Evolutionary conservation across 2,888 invertebrate species (phyloP), one percentile per base, ranked within the genome.

Genomic region (Ochropleura leucogaster): DNA sequence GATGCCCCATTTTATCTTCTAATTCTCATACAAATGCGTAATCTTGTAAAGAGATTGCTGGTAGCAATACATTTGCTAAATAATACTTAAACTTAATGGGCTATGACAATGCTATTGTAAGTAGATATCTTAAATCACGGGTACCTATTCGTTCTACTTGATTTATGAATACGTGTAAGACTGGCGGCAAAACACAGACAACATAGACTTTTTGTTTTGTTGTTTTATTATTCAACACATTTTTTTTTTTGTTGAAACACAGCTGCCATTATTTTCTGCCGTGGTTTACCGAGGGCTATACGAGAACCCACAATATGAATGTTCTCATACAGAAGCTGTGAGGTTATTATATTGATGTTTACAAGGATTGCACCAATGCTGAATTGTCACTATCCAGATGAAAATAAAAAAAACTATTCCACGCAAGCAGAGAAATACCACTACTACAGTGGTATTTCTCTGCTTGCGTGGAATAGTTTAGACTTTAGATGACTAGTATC

Each of bases 41-140:
- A 89, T 89, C 80, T 88, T 74, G 78, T 84, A 85, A 88, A 88
- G 84, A 86, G 85, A 89, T 91, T 86, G 84, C 80, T 82, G 81
- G 68, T 72, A 77, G 70, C 67, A 79, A 80, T 88, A 89, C 87
- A 89, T 90, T 87, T 83, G 68, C 85, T 81, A 80, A 84, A 81
- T 88, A 87, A 90, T 90, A 85, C 84, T 83, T 83, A 79, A 75
- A 80, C 74, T 72, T 84, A 90, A 89, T 89, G 86, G 84, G 78
- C 72, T 79, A 84, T 82, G 84, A 89, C 82, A 86, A 87, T 86
- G 85, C 84, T 84, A 87, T 85, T 86, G 82, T 87, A 74, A 84
- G 77, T 68, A 68, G 71, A 81, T 77, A 78, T 80, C 80, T 82
- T 67, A 72, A 63, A 76, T 63, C 72, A 47, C 59, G 68, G 57